Evolutionary conservation across 2,888 invertebrate species (phyloP), one percentile per base, ranked within the genome.

Genomic region (Mythimna vitellina): DNA sequence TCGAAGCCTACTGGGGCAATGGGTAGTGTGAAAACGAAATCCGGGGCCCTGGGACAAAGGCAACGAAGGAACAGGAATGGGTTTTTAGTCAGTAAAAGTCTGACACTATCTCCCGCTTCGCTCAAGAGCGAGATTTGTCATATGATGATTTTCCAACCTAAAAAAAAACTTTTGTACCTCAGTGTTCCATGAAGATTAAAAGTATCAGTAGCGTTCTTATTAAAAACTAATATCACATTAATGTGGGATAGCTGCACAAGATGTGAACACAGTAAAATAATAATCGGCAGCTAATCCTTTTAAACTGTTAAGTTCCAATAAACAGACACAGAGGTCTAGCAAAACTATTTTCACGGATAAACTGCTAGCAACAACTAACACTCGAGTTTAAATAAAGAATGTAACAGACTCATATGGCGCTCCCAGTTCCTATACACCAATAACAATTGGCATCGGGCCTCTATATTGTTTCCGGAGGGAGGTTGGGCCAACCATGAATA

Each of bases 381-480:
- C 63, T 57, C 29, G 10, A 60, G 62, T 54, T 74, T 82, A 64
- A 79, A 81, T 78, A 78, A 75, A 78, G 70, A 79, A 74, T 76
- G 68, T 68, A 57, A 58, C 64, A 65, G 72, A 70, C 69, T 73
- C 64, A 66, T 77, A 74, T 66, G 65, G 66, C 66, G 56, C 72
- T 64, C 57, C 38, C 65, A 72, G 68, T 76, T 70, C 62, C 61
- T 67, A 66, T 76, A 74, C 70, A 81, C 75, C 81, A 81, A 82
- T 85, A 84, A 84, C 78, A 76, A 83, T 84, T 86, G 86, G 78
- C 76, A 76, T 86, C 74, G 82, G 74, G 69, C 74, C 62, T 68
- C 79, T 71, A 76, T 87, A 86, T 86, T 86, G 84, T 80, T 83
- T 87, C 84, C 82, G 80, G 70, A 70, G 67, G 74, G 70, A 78